phyloP scores from a whole-genome alignment of 2,797 vertebrate genomes.

The Ataeniobius toweri region DNA sequence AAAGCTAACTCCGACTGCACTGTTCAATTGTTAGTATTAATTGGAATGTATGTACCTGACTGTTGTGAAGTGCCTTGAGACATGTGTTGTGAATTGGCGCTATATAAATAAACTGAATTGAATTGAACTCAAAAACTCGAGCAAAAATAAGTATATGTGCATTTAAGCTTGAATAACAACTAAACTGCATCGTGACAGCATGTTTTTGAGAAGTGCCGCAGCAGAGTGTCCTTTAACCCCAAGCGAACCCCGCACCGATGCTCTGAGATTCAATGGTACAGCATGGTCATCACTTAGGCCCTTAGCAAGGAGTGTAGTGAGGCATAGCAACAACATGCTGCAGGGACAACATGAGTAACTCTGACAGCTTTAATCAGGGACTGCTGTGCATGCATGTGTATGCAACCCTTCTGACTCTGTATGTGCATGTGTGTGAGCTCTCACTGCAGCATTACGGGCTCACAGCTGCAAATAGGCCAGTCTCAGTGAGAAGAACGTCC shows the following conservation, averaged over 20 bases:
- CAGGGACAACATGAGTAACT: slow-evolving; percentile 45
- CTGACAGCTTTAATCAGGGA: slow-evolving; percentile 65
- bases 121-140: slow-evolving; percentile 2
- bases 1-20: no score
- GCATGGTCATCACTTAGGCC: slow-evolving; percentile 50
- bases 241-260: slow-evolving; percentile 26
- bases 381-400: slow-evolving; percentile 23
- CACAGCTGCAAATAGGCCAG: slow-evolving; percentile 38
- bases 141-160: neutral
- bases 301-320: slow-evolving; percentile 46
- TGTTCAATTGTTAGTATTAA: no score
- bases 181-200: neutral
- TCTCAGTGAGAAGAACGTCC: slow-evolving; percentile 14
- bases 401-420: slow-evolving; percentile 9
- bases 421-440: slow-evolving; percentile 15
- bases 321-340: slow-evolving; percentile 54
- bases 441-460: slow-evolving; percentile 47
- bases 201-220: slow-evolving; percentile 31
- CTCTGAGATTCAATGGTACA: slow-evolving; percentile 35
- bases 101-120: no score
- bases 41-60: no score
- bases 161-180: slow-evolving; percentile 19
- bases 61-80: no score
- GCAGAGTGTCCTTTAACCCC: slow-evolving; percentile 33
- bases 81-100: no score